Evolutionary conservation across 1,140 invertebrate species (phyloP).

Genomic region (Phymorhynchus buccinoides): DNA sequence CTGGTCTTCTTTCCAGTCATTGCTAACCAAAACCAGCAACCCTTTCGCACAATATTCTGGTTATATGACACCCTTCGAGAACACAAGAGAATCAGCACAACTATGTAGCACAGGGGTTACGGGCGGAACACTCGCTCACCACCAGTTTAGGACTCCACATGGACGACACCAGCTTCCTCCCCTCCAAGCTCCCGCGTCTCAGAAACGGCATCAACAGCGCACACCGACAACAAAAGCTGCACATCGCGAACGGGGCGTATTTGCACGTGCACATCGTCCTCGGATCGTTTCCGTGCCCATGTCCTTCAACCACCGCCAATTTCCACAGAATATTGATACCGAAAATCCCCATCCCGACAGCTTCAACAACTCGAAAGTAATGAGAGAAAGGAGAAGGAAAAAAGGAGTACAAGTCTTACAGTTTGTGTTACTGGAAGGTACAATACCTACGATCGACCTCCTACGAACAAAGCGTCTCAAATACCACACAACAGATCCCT

Average conservation of each 20-base stretch:
- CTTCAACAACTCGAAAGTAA: too few relatives aligned
- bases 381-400: too few relatives aligned
- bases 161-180: background rate
- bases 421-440: background rate
- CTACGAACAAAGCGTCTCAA: background rate
- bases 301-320: background rate
- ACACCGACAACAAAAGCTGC: background rate
- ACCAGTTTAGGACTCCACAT: background rate
- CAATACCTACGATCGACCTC: background rate
- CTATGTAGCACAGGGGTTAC: too few relatives aligned
- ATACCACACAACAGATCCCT: background rate
- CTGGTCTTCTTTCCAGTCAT: too few relatives aligned
- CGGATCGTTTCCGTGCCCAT: background rate
- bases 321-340: constrained; percentile 1
- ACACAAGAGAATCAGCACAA: background rate
- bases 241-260: background rate
- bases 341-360: background rate
- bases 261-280: background rate
- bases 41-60: too few relatives aligned
- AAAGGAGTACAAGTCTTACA: background rate
- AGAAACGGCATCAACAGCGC: background rate
- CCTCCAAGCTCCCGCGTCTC: background rate
- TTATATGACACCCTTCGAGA: too few relatives aligned
- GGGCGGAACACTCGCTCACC: background rate
- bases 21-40: too few relatives aligned